Conservation (phyloP, 2,888 invertebrate species). For the Standfussiana lucernea region DNA sequence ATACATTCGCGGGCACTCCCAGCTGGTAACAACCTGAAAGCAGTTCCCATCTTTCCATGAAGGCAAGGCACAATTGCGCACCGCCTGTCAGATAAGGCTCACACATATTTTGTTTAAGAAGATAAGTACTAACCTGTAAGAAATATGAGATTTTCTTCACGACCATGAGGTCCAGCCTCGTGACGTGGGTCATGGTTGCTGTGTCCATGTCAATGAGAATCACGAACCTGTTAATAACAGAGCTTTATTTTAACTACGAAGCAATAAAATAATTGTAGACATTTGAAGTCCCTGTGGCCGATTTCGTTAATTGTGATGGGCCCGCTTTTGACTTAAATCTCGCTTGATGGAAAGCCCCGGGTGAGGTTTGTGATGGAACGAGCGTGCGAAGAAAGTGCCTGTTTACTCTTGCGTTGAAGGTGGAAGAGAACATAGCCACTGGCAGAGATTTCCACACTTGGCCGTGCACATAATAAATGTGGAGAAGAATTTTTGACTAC, state of each 20-base stretch:
- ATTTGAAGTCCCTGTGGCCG: not conserved
- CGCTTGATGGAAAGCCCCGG: not conserved
- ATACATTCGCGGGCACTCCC: not conserved
- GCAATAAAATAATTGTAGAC: not conserved
- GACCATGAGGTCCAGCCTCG: conserved; percentile 91
- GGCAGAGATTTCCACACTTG: not conserved
- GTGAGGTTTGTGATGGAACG: not conserved
- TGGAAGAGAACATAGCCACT: not conserved
- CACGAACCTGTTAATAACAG: conserved; percentile 81
- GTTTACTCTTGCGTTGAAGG: not conserved
- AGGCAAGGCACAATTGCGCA: no score
- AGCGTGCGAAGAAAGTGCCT: not conserved
- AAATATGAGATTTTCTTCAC: conserved; percentile 93
- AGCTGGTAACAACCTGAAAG: not conserved
- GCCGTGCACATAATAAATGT: not conserved
- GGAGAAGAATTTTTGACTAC: not conserved
- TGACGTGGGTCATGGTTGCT: conserved; percentile 91
- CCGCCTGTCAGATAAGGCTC: not conserved
- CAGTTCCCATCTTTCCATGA: no score
- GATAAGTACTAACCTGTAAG: conserved; percentile 89
- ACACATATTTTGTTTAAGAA: not conserved
- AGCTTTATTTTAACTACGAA: not conserved
- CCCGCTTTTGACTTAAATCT: not conserved
- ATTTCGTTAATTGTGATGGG: not conserved
- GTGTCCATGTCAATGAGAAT: conserved; percentile 93